Evolutionary conservation across 2,888 invertebrate genomes (phyloP), one percentile per base, ranked within the genome.

Genomic region (Siphlonurus alternatus): DNA sequence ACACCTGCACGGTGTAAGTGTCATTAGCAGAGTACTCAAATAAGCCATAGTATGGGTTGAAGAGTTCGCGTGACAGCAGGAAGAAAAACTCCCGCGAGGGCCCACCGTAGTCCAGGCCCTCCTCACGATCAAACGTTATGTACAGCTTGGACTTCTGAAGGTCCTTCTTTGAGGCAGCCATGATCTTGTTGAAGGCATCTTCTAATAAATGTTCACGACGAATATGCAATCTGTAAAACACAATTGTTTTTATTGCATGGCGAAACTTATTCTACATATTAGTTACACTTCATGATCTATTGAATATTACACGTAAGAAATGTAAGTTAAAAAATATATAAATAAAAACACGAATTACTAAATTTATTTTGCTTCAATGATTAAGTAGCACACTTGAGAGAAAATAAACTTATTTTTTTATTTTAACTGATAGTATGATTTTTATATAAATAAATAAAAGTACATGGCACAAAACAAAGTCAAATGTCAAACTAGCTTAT

Each of bases 1-100:
- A 92, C 66, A 93, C 88, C 77, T 93, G 92, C 23, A 97, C 96
- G 3, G 96, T 97, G 75, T 97, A 97, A 0, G 95, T 95, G 73
- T 98, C 96, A 74, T 95, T 95, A 61, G 96, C 96, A 0, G 96
- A 95, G 75, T 98, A 98, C 78, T 98, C 97, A 76, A 98, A 98
- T 66, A 97, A 83, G 0, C 97, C 97, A 72, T 98, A 97, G 76
- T 97, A 97, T 0, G 98, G 98, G 80, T 98, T 97, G 79, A 98
- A 98, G 10, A 98, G 82, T 75, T 98, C 95, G 63, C 97, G 81
- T 0, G 96, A 97, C n/a, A 98, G 80, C 25, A 98, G 83, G 77
- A 96, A 97, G 83, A 98, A 98, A 79, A 98, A 96, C 78, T 98
- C 98, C 25, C 96, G 81, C 15, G 95, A 95, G 1, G 97, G 97